Evolutionary conservation across 2,113 vertebrate genomes (phyloP).

Genomic region (Tinamus guttatus): DNA sequence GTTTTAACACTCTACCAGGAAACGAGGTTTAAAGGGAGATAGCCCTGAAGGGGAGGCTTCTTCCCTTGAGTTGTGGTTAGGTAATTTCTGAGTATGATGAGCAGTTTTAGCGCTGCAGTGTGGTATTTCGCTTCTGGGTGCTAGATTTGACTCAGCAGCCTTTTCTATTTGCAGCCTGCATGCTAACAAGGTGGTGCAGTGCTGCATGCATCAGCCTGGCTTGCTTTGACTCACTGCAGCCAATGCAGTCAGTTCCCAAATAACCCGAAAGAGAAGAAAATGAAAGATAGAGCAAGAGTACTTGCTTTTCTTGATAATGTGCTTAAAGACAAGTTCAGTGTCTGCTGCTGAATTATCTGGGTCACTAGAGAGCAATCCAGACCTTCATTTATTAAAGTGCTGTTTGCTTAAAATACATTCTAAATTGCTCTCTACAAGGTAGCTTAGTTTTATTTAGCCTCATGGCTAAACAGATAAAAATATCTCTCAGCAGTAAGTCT

Average conservation of each 20-base stretch:
- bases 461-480: constrained; percentile 24
- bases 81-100: neutral
- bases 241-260: neutral
- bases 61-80: neutral
- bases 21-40: neutral
- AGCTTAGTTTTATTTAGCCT: constrained; percentile 43
- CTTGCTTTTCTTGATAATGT: neutral
- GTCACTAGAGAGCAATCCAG: neutral
- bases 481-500: neutral
- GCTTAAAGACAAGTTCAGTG: neutral
- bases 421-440: constrained; percentile 5
- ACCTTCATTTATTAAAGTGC: constrained; percentile 39
- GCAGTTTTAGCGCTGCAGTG: neutral
- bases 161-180: neutral
- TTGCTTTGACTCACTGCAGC: neutral
- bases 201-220: neutral
- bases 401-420: constrained; percentile 26
- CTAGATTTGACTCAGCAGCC: constrained; percentile 46
- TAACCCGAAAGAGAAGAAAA: neutral
- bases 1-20: neutral
- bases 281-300: neutral
- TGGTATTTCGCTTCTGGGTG: constrained; percentile 17
- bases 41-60: neutral
- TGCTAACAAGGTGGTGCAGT: constrained; percentile 9
- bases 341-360: constrained; percentile 11